Evolutionary conservation across 2,888 invertebrate species (phyloP).

Genomic region (Tupiocoris notatus): DNA sequence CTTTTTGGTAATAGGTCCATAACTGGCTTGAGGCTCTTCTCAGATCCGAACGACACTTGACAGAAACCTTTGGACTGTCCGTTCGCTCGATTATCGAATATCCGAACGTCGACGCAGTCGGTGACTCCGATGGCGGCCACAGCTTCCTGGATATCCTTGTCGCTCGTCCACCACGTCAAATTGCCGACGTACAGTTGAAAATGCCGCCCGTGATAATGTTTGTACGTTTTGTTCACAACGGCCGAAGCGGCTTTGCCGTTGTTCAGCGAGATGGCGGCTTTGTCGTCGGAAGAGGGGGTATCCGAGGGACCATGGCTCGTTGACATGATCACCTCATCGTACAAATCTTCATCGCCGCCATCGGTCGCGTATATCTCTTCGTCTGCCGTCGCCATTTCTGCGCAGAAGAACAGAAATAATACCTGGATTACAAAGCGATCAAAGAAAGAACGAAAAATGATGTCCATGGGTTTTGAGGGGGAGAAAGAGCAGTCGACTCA

Average conservation of each 20-base stretch:
- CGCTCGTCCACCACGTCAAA: slow-evolving; percentile 99
- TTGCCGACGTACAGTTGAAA: slow-evolving; percentile 96
- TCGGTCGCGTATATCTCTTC: slow-evolving; percentile 25
- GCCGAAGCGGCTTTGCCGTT: slow-evolving; percentile 4
- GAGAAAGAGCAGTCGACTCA: too few relatives aligned
- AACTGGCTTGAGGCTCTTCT: slow-evolving; percentile 81
- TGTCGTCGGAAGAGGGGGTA: background rate
- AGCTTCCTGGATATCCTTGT: slow-evolving; percentile 90
- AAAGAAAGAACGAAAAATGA: too few relatives aligned
- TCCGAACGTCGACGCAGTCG: slow-evolving; percentile 97
- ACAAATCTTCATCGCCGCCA: slow-evolving; percentile 28
- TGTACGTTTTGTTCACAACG: background rate
- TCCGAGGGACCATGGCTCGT: slow-evolving; percentile 4
- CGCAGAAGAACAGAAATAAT: too few relatives aligned
- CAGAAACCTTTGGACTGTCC: slow-evolving; percentile 99
- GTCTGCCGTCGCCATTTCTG: slow-evolving; percentile 26
- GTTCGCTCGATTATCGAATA: slow-evolving; percentile 98
- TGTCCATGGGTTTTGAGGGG: too few relatives aligned
- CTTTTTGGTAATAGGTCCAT: slow-evolving; percentile 91
- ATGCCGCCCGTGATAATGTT: slow-evolving; percentile 52
- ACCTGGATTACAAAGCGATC: too few relatives aligned
- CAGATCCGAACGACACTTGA: slow-evolving; percentile 90
- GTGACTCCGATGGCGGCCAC: slow-evolving; percentile 82
- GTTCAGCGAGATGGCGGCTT: background rate
- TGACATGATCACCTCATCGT: slow-evolving; percentile 36